phyloP scores from a whole-genome alignment of 2,113 vertebrate genomes.

The Oreochromis niloticus region DNA sequence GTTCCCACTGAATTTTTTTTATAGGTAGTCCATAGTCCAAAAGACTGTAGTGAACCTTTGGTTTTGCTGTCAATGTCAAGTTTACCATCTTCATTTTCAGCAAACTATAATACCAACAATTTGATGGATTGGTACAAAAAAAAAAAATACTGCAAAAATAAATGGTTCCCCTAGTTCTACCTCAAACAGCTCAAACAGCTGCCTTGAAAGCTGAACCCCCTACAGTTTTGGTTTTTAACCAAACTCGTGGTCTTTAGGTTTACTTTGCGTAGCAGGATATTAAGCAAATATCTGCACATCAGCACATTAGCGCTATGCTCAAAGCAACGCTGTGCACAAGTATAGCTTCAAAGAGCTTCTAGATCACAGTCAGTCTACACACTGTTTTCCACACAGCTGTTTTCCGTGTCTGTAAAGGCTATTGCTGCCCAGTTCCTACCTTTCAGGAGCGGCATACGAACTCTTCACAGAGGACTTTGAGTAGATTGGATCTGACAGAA shows the following conservation, averaged over 20 bases:
- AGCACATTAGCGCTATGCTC: not conserved
- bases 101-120: not conserved
- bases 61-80: not conserved
- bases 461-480: conserved; percentile 43
- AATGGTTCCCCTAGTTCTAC: not conserved
- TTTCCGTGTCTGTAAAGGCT: not conserved
- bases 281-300: not conserved
- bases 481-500: conserved; percentile 1
- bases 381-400: not conserved
- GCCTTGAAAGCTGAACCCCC: not conserved
- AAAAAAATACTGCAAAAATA: not conserved
- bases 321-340: not conserved
- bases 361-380: not conserved
- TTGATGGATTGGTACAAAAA: not conserved
- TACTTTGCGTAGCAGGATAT: not conserved
- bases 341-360: not conserved
- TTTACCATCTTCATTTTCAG: not conserved
- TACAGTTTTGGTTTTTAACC: not conserved
- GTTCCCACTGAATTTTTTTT: not conserved
- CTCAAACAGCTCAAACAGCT: not conserved
- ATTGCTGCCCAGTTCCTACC: conserved; percentile 22
- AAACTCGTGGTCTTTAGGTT: not conserved
- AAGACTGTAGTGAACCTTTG: not conserved
- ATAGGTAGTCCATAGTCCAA: not conserved
- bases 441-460: conserved; percentile 48